phyloP scores from a whole-genome alignment of 2,797 vertebrate genomes.

The Sebastes hopkinsi region DNA sequence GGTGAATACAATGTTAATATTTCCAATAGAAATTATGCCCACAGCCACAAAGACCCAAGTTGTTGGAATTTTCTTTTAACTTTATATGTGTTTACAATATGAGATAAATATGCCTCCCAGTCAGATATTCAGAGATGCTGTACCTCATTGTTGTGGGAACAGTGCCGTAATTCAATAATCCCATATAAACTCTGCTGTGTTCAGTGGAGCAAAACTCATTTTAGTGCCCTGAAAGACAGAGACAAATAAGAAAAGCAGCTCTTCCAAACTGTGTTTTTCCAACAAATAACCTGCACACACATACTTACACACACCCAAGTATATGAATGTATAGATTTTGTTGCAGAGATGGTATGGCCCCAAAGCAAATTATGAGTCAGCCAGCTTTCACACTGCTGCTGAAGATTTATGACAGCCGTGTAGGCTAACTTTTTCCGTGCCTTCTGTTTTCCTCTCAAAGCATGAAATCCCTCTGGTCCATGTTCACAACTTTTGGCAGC shows the following conservation, averaged over 20 bases:
- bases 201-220: slow-evolving; percentile 8
- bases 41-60: background rate
- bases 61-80: background rate
- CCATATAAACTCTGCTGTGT: background rate
- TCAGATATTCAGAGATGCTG: slow-evolving; percentile 7
- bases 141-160: background rate
- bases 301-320: background rate
- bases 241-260: background rate
- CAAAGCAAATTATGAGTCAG: slow-evolving; percentile 46
- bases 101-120: background rate
- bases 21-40: background rate
- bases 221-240: background rate
- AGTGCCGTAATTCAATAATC: slow-evolving; percentile 6
- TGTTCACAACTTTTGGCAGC: slow-evolving; percentile 43
- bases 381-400: slow-evolving; percentile 17
- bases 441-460: slow-evolving; percentile 53
- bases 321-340: slow-evolving; percentile 1
- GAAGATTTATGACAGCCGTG: slow-evolving; percentile 51
- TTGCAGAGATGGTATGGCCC: slow-evolving; percentile 6
- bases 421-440: slow-evolving; percentile 27
- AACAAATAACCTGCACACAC: background rate
- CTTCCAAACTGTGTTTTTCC: background rate
- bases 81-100: background rate
- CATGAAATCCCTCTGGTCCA: slow-evolving; percentile 19
- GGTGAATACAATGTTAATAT: background rate